These are phyloP conservation scores for Neria commutata DNA, from an alignment of 2,888 invertebrate genomes.

Conservation along the genomic window DNA sequence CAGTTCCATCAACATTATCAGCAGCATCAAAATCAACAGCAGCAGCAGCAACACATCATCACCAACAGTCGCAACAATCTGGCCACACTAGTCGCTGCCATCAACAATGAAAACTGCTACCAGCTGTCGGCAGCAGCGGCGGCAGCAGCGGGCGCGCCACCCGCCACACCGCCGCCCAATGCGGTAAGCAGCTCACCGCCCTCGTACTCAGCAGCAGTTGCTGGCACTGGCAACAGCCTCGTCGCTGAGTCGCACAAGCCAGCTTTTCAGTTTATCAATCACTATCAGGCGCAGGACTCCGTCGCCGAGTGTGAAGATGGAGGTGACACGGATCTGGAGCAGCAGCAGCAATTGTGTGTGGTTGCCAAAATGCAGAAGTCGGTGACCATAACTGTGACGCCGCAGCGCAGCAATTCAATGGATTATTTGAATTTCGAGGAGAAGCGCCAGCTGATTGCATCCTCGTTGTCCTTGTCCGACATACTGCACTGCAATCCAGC, in stretches of 20 bases:
- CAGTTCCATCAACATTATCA: slow-evolving; percentile 48
- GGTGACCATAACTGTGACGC: slow-evolving; percentile 71
- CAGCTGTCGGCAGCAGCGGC: slow-evolving; percentile 52
- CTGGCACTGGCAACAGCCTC: slow-evolving; percentile 18
- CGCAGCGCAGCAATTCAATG: slow-evolving; percentile 81
- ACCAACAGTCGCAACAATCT: slow-evolving; percentile 53
- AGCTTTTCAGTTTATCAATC: slow-evolving; percentile 39
- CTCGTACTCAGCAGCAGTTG: slow-evolving; percentile 51
- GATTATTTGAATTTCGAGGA: slow-evolving; percentile 92
- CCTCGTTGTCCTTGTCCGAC: slow-evolving; percentile 84
- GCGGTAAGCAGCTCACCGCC: slow-evolving; percentile 42
- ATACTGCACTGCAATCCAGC: slow-evolving; percentile 77
- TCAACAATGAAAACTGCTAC: slow-evolving; percentile 48
- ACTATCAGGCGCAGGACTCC: slow-evolving; percentile 30
- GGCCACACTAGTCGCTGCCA: slow-evolving; percentile 47
- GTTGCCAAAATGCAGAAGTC: slow-evolving; percentile 65
- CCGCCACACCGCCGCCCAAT: slow-evolving; percentile 38
- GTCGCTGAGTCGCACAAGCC: slow-evolving; percentile 23
- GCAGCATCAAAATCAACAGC: slow-evolving; percentile 31
- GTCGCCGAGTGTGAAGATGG: neutral
- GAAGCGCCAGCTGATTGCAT: slow-evolving; percentile 87
- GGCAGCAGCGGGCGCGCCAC: too few species aligned
- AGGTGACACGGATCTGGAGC: slow-evolving; percentile 25
- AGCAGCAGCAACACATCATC: slow-evolving; percentile 41
- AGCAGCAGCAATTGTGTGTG: slow-evolving; percentile 56